These are phyloP conservation scores for Druon quercuslanigerum DNA, from an alignment of 1,140 invertebrate genomes.

Conservation along the genomic window DNA sequence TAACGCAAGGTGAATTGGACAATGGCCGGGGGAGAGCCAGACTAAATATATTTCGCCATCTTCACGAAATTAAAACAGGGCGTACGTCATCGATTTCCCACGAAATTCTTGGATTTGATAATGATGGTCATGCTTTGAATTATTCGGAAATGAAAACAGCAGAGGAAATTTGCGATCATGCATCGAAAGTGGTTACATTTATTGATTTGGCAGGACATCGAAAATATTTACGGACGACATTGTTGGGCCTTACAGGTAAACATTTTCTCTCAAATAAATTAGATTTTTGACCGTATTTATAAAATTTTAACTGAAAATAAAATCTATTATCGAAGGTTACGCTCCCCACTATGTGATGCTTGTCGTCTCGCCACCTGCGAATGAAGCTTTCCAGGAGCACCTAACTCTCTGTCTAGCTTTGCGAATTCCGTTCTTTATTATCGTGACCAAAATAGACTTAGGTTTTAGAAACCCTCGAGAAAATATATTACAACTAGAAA, in stretches of 20 bases:
- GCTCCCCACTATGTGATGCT: constrained; percentile 96
- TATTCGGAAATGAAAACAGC: constrained; percentile 93
- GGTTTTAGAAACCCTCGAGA: constrained; percentile 73
- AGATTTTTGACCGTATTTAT: too few relatives aligned
- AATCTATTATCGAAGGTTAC: constrained; percentile 80
- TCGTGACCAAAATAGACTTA: constrained; percentile 93
- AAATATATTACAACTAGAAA: constrained; percentile 80
- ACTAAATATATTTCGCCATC: constrained; percentile 95
- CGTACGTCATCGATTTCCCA: constrained; percentile 97
- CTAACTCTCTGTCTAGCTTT: constrained; percentile 88
- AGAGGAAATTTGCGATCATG: constrained; percentile 95
- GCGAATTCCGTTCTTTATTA: constrained; percentile 92
- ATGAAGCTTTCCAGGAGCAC: constrained; percentile 83
- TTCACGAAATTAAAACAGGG: constrained; percentile 97
- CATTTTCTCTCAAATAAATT: too few relatives aligned
- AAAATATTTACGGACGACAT: constrained; percentile 96
- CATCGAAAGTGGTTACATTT: constrained; percentile 94
- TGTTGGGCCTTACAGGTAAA: constrained; percentile 88
- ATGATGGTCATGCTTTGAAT: constrained; percentile 81
- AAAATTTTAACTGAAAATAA: not conserved
- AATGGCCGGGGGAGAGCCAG: constrained; percentile 96
- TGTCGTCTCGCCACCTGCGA: constrained; percentile 81
- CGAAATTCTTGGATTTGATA: constrained; percentile 96
- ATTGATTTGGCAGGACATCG: constrained; percentile 97
- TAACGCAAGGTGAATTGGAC: constrained; percentile 96